phyloP scores from a whole-genome alignment of 2,113 vertebrate genomes.

The Vulpes ferrilata region DNA sequence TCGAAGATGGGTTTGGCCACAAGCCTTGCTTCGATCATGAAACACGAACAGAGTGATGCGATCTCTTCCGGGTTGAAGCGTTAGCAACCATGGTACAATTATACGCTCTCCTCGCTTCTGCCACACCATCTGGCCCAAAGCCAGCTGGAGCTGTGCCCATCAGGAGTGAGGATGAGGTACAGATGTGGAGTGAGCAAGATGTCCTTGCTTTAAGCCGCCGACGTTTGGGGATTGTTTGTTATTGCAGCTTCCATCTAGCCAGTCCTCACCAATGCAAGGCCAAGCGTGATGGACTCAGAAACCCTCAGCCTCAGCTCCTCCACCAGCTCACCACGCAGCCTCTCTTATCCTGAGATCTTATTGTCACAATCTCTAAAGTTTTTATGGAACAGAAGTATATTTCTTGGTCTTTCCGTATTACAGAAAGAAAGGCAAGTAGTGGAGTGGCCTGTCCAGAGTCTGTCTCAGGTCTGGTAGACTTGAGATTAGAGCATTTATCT shows the following conservation, averaged over 20 bases:
- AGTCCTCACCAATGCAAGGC: background rate
- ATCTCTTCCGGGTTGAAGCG: background rate
- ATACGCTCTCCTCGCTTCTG: background rate
- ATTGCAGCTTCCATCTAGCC: background rate
- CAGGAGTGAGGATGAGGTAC: background rate
- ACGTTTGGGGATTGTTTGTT: background rate
- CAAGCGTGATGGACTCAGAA: background rate
- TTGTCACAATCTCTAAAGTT: background rate
- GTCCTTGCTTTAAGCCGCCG: background rate
- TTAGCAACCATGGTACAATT: background rate
- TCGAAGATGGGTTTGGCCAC: background rate
- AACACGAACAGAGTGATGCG: background rate
- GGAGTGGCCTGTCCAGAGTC: background rate
- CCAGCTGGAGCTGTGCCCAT: background rate
- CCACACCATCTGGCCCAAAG: background rate
- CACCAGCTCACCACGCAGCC: background rate
- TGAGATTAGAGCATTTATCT: background rate
- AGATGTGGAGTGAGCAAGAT: background rate
- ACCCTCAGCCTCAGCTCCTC: background rate
- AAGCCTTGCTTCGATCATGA: background rate
- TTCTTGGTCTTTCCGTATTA: background rate
- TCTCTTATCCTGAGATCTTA: background rate
- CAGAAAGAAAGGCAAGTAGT: background rate
- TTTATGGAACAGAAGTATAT: background rate
- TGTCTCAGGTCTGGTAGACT: background rate